These are phyloP conservation scores for Alcis repandata DNA, from an alignment of 2,888 invertebrate species.

Conservation along the genomic window DNA sequence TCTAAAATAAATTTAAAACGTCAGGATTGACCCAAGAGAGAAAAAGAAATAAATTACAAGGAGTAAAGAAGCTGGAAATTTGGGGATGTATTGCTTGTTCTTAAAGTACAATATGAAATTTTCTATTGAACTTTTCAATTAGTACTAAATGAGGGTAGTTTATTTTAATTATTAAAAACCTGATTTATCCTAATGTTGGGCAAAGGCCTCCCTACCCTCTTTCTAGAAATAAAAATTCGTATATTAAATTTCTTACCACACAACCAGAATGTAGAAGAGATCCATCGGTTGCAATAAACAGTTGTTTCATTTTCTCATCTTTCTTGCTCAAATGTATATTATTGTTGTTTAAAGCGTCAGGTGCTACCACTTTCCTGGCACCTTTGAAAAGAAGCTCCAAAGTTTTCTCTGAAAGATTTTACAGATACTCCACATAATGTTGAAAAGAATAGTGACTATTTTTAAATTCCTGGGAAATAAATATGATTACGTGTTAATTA, in stretches of 20 bases:
- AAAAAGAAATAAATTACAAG: too few relatives aligned
- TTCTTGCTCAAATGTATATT: conserved; percentile 52
- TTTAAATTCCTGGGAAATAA: too few relatives aligned
- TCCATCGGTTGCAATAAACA: conserved; percentile 75
- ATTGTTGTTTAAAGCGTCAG: conserved; percentile 41
- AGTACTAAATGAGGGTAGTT: neutral
- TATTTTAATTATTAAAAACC: neutral
- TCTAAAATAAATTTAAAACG: conserved; percentile 46
- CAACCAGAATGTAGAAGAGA: conserved; percentile 64
- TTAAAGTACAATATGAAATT: too few relatives aligned
- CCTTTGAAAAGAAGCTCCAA: conserved; percentile 72
- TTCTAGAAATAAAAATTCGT: too few relatives aligned
- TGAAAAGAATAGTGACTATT: too few relatives aligned
- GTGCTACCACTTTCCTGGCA: conserved; percentile 63
- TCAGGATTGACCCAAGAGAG: too few relatives aligned
- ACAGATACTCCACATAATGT: too few relatives aligned
- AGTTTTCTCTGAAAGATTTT: conserved; percentile 71
- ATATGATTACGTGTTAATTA: too few relatives aligned
- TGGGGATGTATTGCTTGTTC: too few relatives aligned
- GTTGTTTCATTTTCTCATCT: conserved; percentile 73
- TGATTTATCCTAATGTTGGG: too few relatives aligned
- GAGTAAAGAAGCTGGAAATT: neutral
- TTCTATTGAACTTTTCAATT: too few relatives aligned
- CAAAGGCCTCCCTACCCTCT: too few relatives aligned
- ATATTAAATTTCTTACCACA: conserved; percentile 56